Evolutionary conservation across 2,797 vertebrate genomes (phyloP).

Genomic region (Cuniculus paca): DNA sequence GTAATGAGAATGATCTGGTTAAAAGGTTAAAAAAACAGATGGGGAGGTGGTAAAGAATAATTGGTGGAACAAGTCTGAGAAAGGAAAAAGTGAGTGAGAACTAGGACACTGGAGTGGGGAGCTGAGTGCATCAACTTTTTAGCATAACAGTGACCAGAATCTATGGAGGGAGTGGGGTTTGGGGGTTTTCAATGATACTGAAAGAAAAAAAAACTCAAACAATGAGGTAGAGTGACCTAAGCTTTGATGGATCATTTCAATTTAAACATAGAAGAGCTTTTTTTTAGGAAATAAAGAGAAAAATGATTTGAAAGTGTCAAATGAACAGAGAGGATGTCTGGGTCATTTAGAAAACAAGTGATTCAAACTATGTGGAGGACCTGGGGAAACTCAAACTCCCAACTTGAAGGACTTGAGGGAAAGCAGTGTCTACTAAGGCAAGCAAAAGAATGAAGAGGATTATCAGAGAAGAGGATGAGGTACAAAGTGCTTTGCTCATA

Average conservation of each 20-base stretch:
- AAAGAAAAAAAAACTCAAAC: neutral
- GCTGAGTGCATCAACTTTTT: neutral
- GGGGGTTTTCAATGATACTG: neutral
- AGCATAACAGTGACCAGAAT: neutral
- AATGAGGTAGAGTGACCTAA: neutral
- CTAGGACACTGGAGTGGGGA: neutral
- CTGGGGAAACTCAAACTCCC: neutral
- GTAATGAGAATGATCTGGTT: neutral
- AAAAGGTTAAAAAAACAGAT: neutral
- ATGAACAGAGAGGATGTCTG: neutral
- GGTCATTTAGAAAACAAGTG: neutral
- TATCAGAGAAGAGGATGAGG: neutral
- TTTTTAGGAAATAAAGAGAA: neutral
- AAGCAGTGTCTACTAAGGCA: neutral
- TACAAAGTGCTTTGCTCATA: neutral
- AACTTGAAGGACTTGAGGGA: rapidly evolving
- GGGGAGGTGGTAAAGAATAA: neutral
- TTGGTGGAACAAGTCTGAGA: neutral
- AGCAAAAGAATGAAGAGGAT: neutral
- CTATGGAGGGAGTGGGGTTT: neutral
- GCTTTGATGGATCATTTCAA: neutral
- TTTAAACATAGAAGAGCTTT: neutral
- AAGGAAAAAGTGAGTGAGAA: neutral
- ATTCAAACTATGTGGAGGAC: neutral
- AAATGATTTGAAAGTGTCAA: neutral